Conservation (phyloP, 1,140 invertebrate species). For the Drosophila kanapiae region DNA sequence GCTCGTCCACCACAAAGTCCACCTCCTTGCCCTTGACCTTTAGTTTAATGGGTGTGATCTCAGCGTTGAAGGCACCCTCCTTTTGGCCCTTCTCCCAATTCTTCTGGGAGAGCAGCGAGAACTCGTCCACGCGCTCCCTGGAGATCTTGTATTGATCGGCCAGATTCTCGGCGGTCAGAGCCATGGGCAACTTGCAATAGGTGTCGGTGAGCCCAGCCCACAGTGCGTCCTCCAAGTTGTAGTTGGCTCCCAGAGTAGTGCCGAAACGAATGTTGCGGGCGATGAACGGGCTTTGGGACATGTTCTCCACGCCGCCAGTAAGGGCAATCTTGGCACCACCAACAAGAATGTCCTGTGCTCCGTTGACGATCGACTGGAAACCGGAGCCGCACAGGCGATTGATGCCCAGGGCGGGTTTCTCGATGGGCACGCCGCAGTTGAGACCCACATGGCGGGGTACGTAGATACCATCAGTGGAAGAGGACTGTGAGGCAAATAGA, state of each 20-base stretch:
- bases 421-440: slow-evolving; percentile 93
- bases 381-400: slow-evolving; percentile 98
- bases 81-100: slow-evolving; percentile 95
- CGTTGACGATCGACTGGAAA: slow-evolving; percentile 97
- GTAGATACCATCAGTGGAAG: slow-evolving; percentile 94
- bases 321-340: slow-evolving; percentile 95
- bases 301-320: slow-evolving; percentile 97
- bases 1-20: slow-evolving; percentile 95
- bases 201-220: slow-evolving; percentile 97
- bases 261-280: slow-evolving; percentile 97
- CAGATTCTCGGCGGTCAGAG: slow-evolving; percentile 98
- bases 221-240: slow-evolving; percentile 95
- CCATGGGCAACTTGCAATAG: slow-evolving; percentile 97
- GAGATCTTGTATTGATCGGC: slow-evolving; percentile 95
- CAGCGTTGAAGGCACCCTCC: slow-evolving; percentile 94
- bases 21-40: slow-evolving; percentile 94
- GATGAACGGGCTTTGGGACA: slow-evolving; percentile 97
- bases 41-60: slow-evolving; percentile 94
- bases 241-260: slow-evolving; percentile 91
- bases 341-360: slow-evolving; percentile 95
- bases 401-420: slow-evolving; percentile 92
- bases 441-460: slow-evolving; percentile 94
- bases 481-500: slow-evolving; percentile 27
- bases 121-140: slow-evolving; percentile 95
- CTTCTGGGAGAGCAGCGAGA: slow-evolving; percentile 93